phyloP scores from a whole-genome alignment of 2,888 invertebrate species.

The Brachyptera risi region DNA sequence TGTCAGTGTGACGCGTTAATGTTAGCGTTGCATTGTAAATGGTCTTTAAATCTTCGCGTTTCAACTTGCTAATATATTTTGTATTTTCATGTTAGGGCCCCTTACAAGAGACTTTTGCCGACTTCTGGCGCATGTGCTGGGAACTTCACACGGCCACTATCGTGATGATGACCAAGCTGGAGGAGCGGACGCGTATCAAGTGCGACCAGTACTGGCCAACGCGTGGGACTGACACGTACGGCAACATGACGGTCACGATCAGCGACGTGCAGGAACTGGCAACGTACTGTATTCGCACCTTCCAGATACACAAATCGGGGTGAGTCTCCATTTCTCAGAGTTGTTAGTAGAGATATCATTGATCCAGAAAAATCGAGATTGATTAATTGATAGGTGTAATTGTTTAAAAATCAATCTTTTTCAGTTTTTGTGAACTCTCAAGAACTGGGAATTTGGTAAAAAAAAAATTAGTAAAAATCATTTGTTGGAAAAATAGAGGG shows the following conservation, averaged over 20 bases:
- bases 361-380: too few species aligned
- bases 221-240: constrained; percentile 91
- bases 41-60: background rate
- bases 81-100: too few species aligned
- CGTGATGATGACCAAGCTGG: constrained; percentile 99
- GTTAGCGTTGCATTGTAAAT: background rate
- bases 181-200: constrained; percentile 93
- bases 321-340: too few species aligned
- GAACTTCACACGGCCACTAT: constrained; percentile 90
- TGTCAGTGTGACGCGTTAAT: too few species aligned
- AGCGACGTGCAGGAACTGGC: constrained; percentile 95
- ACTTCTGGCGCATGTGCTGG: constrained; percentile 99
- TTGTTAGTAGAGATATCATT: too few species aligned
- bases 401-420: too few species aligned
- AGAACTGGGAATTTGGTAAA: too few species aligned
- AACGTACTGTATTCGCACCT: constrained; percentile 96
- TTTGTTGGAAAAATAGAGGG: too few species aligned
- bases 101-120: constrained; percentile 92
- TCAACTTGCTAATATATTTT: constrained; percentile 23
- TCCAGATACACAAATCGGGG: constrained; percentile 69
- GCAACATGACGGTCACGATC: constrained; percentile 89
- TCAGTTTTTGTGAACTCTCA: too few species aligned
- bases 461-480: too few species aligned
- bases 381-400: too few species aligned
- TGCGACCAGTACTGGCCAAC: constrained; percentile 99